Percentiles rank a stretch among this genome's conserved stretches.
These are phyloP conservation scores for Stomatorhinus walkeri DNA, from an alignment of 2,797 vertebrate species.

Conservation along the genomic window DNA sequence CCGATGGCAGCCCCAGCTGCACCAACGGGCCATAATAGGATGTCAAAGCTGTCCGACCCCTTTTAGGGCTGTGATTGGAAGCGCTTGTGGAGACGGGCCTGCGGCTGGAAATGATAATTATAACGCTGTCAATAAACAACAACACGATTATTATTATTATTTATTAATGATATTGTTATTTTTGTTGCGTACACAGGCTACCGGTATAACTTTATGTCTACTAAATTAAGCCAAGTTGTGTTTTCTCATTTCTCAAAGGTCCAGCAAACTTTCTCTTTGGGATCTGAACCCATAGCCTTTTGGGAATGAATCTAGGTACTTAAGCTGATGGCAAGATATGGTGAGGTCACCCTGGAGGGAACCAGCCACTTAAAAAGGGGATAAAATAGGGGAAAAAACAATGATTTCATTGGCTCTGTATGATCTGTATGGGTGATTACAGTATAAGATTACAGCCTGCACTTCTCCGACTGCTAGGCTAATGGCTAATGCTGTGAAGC, in stretches of 20 bases:
- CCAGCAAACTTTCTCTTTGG: background rate
- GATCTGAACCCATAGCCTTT: background rate
- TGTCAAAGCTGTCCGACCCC: constrained; percentile 4
- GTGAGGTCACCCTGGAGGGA: background rate
- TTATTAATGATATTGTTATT: background rate
- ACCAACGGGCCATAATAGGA: background rate
- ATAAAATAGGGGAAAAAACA: background rate
- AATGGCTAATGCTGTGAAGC: background rate
- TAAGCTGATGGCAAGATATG: background rate
- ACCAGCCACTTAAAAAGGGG: background rate
- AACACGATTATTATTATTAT: background rate
- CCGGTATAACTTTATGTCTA: background rate
- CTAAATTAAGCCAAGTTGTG: background rate
- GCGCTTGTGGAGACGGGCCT: background rate
- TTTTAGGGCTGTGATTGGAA: background rate
- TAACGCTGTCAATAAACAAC: background rate
- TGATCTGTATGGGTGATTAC: constrained; percentile 7
- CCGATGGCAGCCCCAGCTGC: background rate
- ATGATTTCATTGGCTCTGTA: background rate
- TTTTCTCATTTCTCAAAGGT: background rate
- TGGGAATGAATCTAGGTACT: background rate
- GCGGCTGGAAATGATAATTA: background rate
- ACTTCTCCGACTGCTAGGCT: background rate
- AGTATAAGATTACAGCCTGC: constrained; percentile 15
- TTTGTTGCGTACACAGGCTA: background rate